A percentile compares a stretch with the other conserved stretches of the same genome.
Evolutionary conservation across 2,797 vertebrate species (phyloP).

Genomic region (Cyprinodon diabolis): DNA sequence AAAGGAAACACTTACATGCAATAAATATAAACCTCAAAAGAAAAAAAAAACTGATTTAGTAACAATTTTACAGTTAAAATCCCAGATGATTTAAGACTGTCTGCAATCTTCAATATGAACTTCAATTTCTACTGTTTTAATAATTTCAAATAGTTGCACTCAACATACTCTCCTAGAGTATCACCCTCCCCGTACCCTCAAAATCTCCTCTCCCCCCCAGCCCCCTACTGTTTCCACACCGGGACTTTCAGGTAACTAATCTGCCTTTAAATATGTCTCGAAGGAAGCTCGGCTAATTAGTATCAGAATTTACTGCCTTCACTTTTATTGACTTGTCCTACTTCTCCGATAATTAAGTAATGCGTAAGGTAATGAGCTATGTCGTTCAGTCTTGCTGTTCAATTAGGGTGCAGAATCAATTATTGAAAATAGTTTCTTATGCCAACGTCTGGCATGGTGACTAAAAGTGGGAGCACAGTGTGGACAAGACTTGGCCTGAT

Average conservation of each 20-base stretch:
- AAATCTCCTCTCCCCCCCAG: slow-evolving; percentile 73
- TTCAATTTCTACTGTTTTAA: slow-evolving; percentile 71
- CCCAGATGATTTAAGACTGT: slow-evolving; percentile 11
- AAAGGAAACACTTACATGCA: background rate
- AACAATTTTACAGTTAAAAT: slow-evolving; percentile 2
- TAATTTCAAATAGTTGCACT: slow-evolving; percentile 75
- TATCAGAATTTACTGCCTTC: slow-evolving; percentile 99
- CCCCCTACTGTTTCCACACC: slow-evolving; percentile 85
- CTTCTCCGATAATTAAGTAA: slow-evolving; percentile 99
- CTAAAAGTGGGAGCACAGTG: slow-evolving; percentile 39
- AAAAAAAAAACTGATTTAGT: background rate
- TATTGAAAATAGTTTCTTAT: slow-evolving; percentile 99
- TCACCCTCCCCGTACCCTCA: slow-evolving; percentile 46
- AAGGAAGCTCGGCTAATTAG: slow-evolving; percentile 99
- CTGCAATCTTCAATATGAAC: slow-evolving; percentile 55
- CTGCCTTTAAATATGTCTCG: slow-evolving; percentile 99
- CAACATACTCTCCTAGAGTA: slow-evolving; percentile 77
- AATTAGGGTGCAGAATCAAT: slow-evolving; percentile 99
- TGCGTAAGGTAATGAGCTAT: slow-evolving; percentile 99
- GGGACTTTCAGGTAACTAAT: slow-evolving; percentile 98
- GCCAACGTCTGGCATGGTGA: slow-evolving; percentile 68
- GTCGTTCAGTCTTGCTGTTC: slow-evolving; percentile 99
- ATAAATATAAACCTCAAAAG: background rate
- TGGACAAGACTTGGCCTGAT: slow-evolving; percentile 58
- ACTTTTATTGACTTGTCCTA: slow-evolving; percentile 99